Evolutionary conservation across 2,113 vertebrate genomes (phyloP).

Genomic region (Ageneiosus marmoratus): DNA sequence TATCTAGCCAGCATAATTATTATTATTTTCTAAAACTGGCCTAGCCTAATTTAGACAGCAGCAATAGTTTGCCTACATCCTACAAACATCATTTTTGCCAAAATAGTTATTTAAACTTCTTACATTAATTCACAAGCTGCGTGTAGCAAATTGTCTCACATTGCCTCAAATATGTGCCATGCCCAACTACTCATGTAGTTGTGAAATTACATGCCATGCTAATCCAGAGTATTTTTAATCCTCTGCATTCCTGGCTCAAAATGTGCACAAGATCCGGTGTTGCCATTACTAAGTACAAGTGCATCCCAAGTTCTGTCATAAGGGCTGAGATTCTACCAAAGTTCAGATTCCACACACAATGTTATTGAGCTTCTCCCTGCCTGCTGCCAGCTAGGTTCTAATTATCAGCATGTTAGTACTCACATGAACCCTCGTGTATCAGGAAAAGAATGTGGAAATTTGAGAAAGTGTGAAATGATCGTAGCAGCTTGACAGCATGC

Average conservation of each 20-base stretch:
- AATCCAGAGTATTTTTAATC: slow-evolving; percentile 7
- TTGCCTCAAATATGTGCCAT: neutral
- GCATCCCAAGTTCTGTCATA: slow-evolving; percentile 9
- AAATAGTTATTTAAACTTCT: neutral
- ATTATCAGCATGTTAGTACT: slow-evolving; percentile 36
- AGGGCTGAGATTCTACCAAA: slow-evolving; percentile 2
- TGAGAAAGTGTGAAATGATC: slow-evolving; percentile 26
- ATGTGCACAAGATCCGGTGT: slow-evolving; percentile 1
- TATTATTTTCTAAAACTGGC: neutral
- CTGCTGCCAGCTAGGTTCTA: slow-evolving; percentile 16
- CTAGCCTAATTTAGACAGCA: neutral
- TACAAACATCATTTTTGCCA: no score
- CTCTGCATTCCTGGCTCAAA: slow-evolving; percentile 12
- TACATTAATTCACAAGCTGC: neutral
- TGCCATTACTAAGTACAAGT: neutral
- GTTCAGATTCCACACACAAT: slow-evolving; percentile 7
- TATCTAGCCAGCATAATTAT: neutral
- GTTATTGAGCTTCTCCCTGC: slow-evolving; percentile 6
- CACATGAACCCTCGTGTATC: slow-evolving; percentile 22
- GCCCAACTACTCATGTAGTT: slow-evolving; percentile 10
- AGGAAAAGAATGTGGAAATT: slow-evolving; percentile 37
- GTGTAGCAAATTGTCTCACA: neutral
- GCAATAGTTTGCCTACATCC: neutral
- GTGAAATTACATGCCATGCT: slow-evolving; percentile 25
- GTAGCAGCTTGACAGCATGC: slow-evolving; percentile 23